Percentiles rank a stretch among this genome's conserved stretches.
Conservation (phyloP, 2,797 vertebrate species). For the Sparidentex hasta region DNA sequence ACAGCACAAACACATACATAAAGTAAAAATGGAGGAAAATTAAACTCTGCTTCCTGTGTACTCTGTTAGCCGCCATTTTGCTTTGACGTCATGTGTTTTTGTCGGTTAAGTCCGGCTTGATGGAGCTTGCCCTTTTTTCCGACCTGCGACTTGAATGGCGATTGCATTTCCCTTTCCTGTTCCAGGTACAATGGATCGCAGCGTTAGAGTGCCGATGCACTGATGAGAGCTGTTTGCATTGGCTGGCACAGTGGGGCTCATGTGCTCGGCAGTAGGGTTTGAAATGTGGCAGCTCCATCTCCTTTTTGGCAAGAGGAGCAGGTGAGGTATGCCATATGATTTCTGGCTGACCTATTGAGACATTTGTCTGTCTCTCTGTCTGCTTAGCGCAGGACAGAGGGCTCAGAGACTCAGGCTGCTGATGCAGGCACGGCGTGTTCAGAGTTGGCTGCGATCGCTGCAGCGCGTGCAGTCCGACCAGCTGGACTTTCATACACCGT, state of each 20-base stretch:
- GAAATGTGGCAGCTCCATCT: conserved; percentile 61
- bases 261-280: conserved; percentile 65
- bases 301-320: conserved; percentile 53
- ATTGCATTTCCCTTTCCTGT: too few species aligned
- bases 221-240: conserved; percentile 67
- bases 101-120: too few species aligned
- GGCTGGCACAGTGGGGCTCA: conserved; percentile 60
- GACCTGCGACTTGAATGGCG: too few species aligned
- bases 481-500: conserved; percentile 30
- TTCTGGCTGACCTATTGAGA: conserved; percentile 52
- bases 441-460: conserved; percentile 20
- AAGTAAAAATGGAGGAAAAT: too few species aligned
- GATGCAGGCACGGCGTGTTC: conserved; percentile 19
- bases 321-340: conserved; percentile 38
- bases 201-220: conserved; percentile 42
- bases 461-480: conserved; percentile 27
- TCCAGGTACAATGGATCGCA: too few species aligned
- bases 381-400: conserved; percentile 15
- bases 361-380: conserved; percentile 27
- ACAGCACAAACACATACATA: too few species aligned
- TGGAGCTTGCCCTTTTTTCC: too few species aligned
- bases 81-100: too few species aligned
- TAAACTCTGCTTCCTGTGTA: too few species aligned
- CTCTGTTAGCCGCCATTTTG: too few species aligned
- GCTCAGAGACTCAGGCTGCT: conserved; percentile 29